Percentiles rank a stretch among this genome's conserved stretches.
These are phyloP conservation scores for Sisyra nigra DNA, from an alignment of 2,888 invertebrate genomes.

Conservation along the genomic window DNA sequence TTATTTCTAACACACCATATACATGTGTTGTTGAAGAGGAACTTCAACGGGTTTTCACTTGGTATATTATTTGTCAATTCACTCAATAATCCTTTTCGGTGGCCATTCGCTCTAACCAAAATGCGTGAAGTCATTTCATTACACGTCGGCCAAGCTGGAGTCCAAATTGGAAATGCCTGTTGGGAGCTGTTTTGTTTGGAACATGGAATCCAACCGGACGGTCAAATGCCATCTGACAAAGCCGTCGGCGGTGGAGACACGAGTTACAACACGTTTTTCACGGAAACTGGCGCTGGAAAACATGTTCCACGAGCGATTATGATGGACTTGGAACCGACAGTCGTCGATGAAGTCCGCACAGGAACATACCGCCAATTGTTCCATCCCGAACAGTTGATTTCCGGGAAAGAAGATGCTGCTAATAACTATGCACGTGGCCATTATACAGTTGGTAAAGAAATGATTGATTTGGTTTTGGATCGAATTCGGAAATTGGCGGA, in stretches of 20 bases:
- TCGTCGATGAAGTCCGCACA: conserved; percentile 85
- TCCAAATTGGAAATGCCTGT: too few relatives aligned
- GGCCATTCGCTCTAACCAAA: too few relatives aligned
- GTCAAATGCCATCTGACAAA: too few relatives aligned
- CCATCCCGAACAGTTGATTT: conserved; percentile 94
- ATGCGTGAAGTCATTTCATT: too few relatives aligned
- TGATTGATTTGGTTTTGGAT: conserved; percentile 33
- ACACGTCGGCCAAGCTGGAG: too few relatives aligned
- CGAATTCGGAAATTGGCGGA: conserved; percentile 36
- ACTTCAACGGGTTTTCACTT: too few relatives aligned
- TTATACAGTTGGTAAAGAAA: conserved; percentile 43
- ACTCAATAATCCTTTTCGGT: too few relatives aligned
- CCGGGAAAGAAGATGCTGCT: conserved; percentile 51
- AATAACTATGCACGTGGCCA: conserved; percentile 50
- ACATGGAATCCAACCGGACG: too few relatives aligned
- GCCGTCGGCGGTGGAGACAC: conserved; percentile 43
- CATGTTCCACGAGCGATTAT: conserved; percentile 91
- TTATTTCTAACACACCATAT: too few relatives aligned
- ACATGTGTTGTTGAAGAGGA: too few relatives aligned
- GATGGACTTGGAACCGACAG: conserved; percentile 92
- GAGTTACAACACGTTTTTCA: conserved; percentile 89
- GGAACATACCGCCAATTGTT: conserved; percentile 91
- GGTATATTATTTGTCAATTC: too few relatives aligned
- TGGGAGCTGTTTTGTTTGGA: too few relatives aligned
- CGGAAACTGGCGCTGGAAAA: conserved; percentile 33